A percentile compares a stretch with the other conserved stretches of the same genome.
Conservation (phyloP, 2,797 vertebrate genomes). For the Anguilla megastoma region DNA sequence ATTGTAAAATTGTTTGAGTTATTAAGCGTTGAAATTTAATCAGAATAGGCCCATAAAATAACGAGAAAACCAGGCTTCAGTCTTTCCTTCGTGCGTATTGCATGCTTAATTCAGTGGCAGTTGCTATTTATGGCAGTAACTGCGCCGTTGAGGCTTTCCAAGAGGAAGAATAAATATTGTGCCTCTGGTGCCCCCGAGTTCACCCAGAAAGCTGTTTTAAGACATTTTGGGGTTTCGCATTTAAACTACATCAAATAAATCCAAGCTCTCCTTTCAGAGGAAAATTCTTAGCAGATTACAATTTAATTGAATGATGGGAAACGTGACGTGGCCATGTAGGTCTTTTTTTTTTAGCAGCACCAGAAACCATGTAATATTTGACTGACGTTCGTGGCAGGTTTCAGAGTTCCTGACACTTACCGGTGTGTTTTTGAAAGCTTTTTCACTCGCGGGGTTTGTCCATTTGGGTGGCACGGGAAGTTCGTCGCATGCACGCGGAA, state of each 20-base stretch:
- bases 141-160: not conserved
- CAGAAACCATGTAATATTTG: slow-evolving; percentile 6
- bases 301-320: slow-evolving; percentile 13
- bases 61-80: not conserved
- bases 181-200: not conserved
- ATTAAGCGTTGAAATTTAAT: not conserved
- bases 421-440: not conserved
- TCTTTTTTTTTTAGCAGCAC: not conserved
- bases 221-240: not conserved
- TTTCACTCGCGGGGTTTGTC: not conserved
- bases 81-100: not conserved
- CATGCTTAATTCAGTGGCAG: no score
- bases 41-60: not conserved
- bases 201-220: not conserved
- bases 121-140: not conserved
- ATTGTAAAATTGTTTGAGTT: not conserved
- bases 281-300: not conserved
- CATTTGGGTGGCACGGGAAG: not conserved
- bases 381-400: not conserved
- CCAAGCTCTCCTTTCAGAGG: not conserved
- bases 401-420: not conserved
- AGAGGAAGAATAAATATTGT: not conserved
- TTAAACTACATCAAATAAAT: slow-evolving; percentile 4
- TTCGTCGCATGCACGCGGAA: not conserved
- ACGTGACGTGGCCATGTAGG: not conserved